Conservation (phyloP, 2,113 vertebrate species). For the Dipodomys spectabilis region DNA sequence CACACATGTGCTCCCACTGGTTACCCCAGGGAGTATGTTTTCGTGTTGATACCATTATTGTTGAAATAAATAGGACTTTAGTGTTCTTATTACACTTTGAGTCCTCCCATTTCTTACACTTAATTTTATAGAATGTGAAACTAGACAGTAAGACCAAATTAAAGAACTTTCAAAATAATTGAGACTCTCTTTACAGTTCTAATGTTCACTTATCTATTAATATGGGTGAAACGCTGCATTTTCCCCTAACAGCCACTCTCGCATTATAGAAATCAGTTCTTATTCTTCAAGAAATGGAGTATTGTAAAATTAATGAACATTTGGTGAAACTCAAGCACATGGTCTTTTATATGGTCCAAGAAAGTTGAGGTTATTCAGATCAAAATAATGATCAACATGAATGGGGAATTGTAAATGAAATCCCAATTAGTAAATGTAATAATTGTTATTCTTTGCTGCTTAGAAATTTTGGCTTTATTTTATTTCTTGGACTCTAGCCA, state of each 20-base stretch:
- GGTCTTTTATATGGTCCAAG: background rate
- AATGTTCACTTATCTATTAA: background rate
- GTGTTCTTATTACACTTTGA: background rate
- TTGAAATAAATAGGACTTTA: background rate
- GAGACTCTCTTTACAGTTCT: background rate
- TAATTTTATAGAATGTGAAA: background rate
- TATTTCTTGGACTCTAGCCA: slow-evolving; percentile 53
- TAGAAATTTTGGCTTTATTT: slow-evolving; percentile 38
- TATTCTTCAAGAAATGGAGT: slow-evolving; percentile 32
- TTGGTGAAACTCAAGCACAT: background rate
- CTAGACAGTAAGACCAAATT: slow-evolving; percentile 15
- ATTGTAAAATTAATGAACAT: background rate
- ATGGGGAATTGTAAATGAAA: slow-evolving; percentile 46
- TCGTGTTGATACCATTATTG: background rate
- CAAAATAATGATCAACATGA: slow-evolving; percentile 52
- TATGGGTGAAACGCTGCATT: background rate
- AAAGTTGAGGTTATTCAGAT: slow-evolving; percentile 29
- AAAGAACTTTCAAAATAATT: slow-evolving; percentile 36
- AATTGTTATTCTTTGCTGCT: slow-evolving; percentile 30
- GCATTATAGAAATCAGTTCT: background rate
- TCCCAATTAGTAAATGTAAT: slow-evolving; percentile 59
- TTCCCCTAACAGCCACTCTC: background rate
- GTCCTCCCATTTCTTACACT: background rate
- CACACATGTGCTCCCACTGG: background rate
- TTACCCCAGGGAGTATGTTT: no score